Percentiles rank a stretch among this genome's conserved stretches.
Conservation (phyloP, 2,797 vertebrate genomes). For the Ctenopoma kingsleyae region DNA sequence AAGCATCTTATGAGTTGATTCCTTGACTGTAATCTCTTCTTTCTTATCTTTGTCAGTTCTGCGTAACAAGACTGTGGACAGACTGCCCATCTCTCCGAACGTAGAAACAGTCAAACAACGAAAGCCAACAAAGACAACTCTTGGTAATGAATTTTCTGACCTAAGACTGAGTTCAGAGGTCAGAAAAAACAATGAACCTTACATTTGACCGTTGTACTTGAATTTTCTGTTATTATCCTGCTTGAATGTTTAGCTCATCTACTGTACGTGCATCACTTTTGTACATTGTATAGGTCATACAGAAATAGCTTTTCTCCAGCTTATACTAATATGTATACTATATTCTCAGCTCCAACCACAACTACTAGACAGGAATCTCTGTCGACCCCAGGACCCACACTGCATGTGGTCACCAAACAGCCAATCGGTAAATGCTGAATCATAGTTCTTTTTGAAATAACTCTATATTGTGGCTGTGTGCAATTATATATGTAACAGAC, state of each 20-base stretch:
- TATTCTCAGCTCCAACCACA: slow-evolving; percentile 78
- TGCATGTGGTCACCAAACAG: slow-evolving; percentile 69
- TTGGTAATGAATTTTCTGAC: slow-evolving; percentile 78
- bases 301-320: slow-evolving; percentile 33
- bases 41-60: slow-evolving; percentile 71
- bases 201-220: slow-evolving; percentile 25
- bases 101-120: neutral
- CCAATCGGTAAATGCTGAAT: slow-evolving; percentile 78
- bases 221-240: slow-evolving; percentile 29
- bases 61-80: slow-evolving; percentile 73
- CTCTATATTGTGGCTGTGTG: slow-evolving; percentile 43
- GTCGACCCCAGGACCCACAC: slow-evolving; percentile 67
- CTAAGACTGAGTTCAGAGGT: slow-evolving; percentile 46
- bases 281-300: slow-evolving; percentile 28
- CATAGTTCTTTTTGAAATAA: slow-evolving; percentile 45
- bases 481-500: slow-evolving; percentile 37
- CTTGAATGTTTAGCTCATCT: slow-evolving; percentile 20
- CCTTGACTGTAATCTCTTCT: slow-evolving; percentile 57
- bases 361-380: slow-evolving; percentile 72
- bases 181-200: slow-evolving; percentile 42
- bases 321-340: slow-evolving; percentile 66
- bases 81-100: slow-evolving; percentile 47
- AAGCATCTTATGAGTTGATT: slow-evolving; percentile 24
- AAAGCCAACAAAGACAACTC: slow-evolving; percentile 60
- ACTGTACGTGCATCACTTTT: slow-evolving; percentile 13